Conservation (phyloP, 2,113 vertebrate genomes). For the Xenopus tropicalis region UCB_Xtro_10.0 CM004446.2:142292501-142293000, state of each 20-base stretch:
- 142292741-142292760: constrained; percentile 70
- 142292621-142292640: constrained; percentile 60
- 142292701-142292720: constrained; percentile 73
- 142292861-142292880: too few species aligned
- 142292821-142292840: constrained; percentile 50
- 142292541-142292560: constrained; percentile 61
- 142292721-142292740: constrained; percentile 62
- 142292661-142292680: constrained; percentile 83
- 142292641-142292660: constrained; percentile 78
- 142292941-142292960: too few species aligned
- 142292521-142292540: constrained; percentile 52
- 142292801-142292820: constrained; percentile 33
- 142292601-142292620: constrained; percentile 48
- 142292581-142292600: constrained; percentile 58
- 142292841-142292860: constrained; percentile 31
- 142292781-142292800: constrained; percentile 49
- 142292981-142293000: too few species aligned
- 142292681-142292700: constrained; percentile 80
- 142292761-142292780: constrained; percentile 49
- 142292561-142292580: constrained; percentile 56
- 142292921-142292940: too few species aligned
- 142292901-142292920: too few species aligned
- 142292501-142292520: constrained; percentile 52
- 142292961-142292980: too few species aligned
- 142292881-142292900: too few species aligned